These are phyloP conservation scores for Papilio glaucus DNA, from an alignment of 1,140 invertebrate species.

Conservation along the genomic window DNA sequence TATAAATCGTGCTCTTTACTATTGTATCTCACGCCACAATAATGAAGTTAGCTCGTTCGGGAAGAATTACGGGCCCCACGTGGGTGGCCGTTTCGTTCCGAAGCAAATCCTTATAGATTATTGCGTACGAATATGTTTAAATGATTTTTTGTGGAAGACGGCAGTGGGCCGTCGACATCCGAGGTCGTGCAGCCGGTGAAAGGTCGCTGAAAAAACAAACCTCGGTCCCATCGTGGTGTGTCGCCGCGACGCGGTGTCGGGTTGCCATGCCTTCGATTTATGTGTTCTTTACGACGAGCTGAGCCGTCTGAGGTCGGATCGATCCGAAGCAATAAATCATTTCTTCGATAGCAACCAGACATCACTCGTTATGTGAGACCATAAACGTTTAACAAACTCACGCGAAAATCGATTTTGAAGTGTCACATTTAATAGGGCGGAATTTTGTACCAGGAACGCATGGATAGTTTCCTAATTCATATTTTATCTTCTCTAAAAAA, in stretches of 20 bases:
- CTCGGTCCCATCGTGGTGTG: constrained; percentile 39
- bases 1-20: constrained; percentile 83
- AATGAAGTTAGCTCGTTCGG: constrained; percentile 82
- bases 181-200: constrained; percentile 69
- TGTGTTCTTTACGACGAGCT: constrained; percentile 45
- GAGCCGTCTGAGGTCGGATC: constrained; percentile 38
- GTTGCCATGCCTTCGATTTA: constrained; percentile 51
- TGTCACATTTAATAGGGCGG: neutral
- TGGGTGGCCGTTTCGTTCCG: constrained; percentile 74
- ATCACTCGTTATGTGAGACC: constrained; percentile 42
- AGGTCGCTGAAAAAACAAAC: constrained; percentile 78
- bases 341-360: constrained; percentile 28
- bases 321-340: constrained; percentile 45
- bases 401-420: constrained; percentile 22
- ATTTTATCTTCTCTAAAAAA: constrained; percentile 32
- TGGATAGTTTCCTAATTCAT: neutral
- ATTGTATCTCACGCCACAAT: constrained; percentile 83
- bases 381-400: constrained; percentile 31
- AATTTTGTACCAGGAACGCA: neutral
- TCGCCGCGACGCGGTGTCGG: constrained; percentile 55
- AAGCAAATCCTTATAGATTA: constrained; percentile 75
- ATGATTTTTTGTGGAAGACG: constrained; percentile 70
- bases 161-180: constrained; percentile 62
- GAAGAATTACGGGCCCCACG: constrained; percentile 79
- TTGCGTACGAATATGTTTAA: constrained; percentile 67